Evolutionary conservation across 2,888 invertebrate genomes (phyloP).

Genomic region (Onthophagus sagittarius): DNA sequence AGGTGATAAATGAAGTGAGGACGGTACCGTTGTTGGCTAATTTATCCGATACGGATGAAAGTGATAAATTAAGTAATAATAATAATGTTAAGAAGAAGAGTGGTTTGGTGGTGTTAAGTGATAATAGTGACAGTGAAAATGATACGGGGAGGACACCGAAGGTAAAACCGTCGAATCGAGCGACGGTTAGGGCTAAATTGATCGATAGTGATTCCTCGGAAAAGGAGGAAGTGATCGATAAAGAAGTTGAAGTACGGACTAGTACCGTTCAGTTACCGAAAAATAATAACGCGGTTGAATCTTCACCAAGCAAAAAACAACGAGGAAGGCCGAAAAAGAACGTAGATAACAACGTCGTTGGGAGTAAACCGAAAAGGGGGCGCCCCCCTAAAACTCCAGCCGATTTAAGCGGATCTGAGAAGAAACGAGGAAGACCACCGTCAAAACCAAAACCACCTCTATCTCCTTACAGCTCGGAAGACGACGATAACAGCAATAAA

Average conservation of each 20-base stretch:
- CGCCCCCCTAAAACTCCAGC: constrained; percentile 29
- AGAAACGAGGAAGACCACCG: constrained; percentile 42
- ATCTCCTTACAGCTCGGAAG: constrained; percentile 45
- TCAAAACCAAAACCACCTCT: constrained; percentile 35
- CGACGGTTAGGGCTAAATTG: constrained; percentile 42
- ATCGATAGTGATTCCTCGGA: constrained; percentile 40
- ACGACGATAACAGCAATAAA: constrained; percentile 40
- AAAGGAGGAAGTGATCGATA: constrained; percentile 37
- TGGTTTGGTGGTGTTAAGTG: constrained; percentile 38
- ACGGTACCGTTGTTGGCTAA: constrained; percentile 53
- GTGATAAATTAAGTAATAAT: constrained; percentile 20
- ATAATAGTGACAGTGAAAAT: constrained; percentile 39
- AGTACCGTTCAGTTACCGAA: neutral
- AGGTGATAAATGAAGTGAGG: constrained; percentile 43
- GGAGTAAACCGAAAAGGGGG: constrained; percentile 34
- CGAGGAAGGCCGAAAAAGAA: constrained; percentile 50
- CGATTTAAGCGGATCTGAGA: constrained; percentile 37
- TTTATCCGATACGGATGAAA: constrained; percentile 54
- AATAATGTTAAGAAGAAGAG: constrained; percentile 33
- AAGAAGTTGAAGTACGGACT: neutral
- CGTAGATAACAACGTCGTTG: constrained; percentile 43
- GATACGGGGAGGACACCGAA: constrained; percentile 36
- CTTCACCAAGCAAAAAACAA: constrained; percentile 36
- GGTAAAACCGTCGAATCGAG: constrained; percentile 41
- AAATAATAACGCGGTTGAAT: constrained; percentile 12